These are phyloP conservation scores for Zonitis immaculata DNA, from an alignment of 2,888 invertebrate species.

Conservation along the genomic window DNA sequence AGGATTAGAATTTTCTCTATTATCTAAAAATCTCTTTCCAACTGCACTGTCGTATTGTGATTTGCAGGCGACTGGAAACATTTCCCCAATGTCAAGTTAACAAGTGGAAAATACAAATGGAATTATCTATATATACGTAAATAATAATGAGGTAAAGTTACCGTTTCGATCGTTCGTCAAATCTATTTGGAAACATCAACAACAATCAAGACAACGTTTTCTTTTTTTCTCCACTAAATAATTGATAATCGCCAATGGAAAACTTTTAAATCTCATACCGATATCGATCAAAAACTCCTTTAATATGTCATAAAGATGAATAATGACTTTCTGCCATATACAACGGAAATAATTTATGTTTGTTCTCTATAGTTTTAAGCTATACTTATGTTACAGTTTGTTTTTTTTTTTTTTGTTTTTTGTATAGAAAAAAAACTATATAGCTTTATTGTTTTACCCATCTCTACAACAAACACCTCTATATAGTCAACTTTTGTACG, in stretches of 20 bases:
- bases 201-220: background rate
- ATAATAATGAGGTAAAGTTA: no score
- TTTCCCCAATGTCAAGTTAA: background rate
- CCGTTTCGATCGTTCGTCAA: no score
- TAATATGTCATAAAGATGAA: background rate
- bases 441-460: background rate
- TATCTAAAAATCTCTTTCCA: background rate
- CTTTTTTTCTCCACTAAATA: background rate
- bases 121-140: no score
- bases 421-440: background rate
- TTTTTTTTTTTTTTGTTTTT: no score
- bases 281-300: background rate
- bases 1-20: no score
- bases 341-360: conserved; percentile 1
- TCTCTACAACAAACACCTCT: background rate
- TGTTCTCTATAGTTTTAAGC: background rate
- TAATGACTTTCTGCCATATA: background rate
- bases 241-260: background rate
- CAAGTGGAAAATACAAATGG: background rate
- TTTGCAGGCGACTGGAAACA: background rate
- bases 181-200: no score
- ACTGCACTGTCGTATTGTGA: background rate
- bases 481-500: background rate
- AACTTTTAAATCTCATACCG: background rate
- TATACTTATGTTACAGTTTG: background rate